Evolutionary conservation across 2,113 vertebrate species (phyloP), one percentile per base, ranked within the genome.

Genomic region (Paramisgurnus dabryanus): DNA sequence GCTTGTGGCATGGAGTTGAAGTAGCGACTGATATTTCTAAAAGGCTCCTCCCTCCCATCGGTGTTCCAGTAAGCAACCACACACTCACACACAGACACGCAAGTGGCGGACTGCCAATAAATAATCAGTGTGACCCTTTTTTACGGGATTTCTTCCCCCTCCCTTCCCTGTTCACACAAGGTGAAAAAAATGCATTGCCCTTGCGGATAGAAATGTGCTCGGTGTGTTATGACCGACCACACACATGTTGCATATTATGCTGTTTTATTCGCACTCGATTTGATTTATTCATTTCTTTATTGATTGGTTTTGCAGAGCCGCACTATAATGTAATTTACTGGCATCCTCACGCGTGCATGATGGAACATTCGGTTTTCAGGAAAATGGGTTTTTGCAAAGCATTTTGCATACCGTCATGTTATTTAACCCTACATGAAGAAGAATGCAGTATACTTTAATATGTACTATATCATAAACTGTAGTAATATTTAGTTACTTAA

Each of bases 91-190:
- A 71, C 79, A 50, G 80, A 45, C 83, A 53, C 85, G 74, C 82
- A 39, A 75, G 76, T 89, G 92, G 91, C 86, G 82, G 87, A 85
- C 87, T 86, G 88, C 92, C 92, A 91, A 90, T 89, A 92, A 91
- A 90, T 91, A 91, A 90, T 91, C 89, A 90, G 84, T 80, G 86
- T 91, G 92, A 92, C 89, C 90, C 91, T 87, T 83, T 87, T 87
- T 87, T 92, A 87, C 84, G 79, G 89, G 87, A 87, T 90, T 87
- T 91, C 91, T 88, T 85, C 90, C 87, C 87, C 88, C 83, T 78
- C 88, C 86, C 84, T 83, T 69, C 85, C 67, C 83, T 79, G 80
- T 61, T 69, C 69, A 69, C 78, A 67, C 82, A 91, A 91, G 89
- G 90, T 92, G 90, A 91, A 89, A 79, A 89, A 87, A 85, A 91